Base-by-base conservation (phyloP, 2,797 vertebrate genomes). In the Galago senegalensis region DNA sequence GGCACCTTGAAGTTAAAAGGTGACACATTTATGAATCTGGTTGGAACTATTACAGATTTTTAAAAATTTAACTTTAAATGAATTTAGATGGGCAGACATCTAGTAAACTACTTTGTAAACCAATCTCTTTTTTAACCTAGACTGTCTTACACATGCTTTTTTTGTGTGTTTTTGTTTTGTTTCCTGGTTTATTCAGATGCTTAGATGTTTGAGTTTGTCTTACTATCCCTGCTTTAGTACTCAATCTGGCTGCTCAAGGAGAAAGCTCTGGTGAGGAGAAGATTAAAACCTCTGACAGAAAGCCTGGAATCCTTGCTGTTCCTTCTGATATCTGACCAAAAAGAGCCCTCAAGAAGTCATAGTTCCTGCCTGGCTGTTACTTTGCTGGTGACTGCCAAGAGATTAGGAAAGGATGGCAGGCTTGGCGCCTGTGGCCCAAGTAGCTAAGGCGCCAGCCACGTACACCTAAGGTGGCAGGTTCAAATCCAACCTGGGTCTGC, bases 11-110 rank as follows among this genome's bases (percentile, higher is more conserved):
- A 40, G 63, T 56, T 65, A 53, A 88, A 31, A 81, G 56, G 63
- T 90, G 61, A 43, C 75, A 84, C 40, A 29, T 96, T 82, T 86
- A 84, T 77, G 60, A 75, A 73, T 94, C 91, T 43, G 31, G n/a
- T 16, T 43, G 46, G 91, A 65, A 69, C 12, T 29, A 10, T 49
- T 70, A 23, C 61, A 8, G 34, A 46, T 11, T 60, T 87, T 17
- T 85, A 72, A 53, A 69, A 21, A 18, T 65, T 92, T 75, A 87
- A 85, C 65, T 89, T 80, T 37, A 91, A 61, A 27, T 87, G 60
- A 60, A 70, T 85, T 81, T 77, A 79, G 29, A 63, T 73, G 40
- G 37, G 46, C 56, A 29, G 53, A 63, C 40, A 25, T 80, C 73
- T 75, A 43, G 2, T 72, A 77, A 80, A 29, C n/a, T 69, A 43